Base-by-base conservation (phyloP, 2,113 vertebrate genomes). In the Telmatochromis brachygnathus region DNA sequence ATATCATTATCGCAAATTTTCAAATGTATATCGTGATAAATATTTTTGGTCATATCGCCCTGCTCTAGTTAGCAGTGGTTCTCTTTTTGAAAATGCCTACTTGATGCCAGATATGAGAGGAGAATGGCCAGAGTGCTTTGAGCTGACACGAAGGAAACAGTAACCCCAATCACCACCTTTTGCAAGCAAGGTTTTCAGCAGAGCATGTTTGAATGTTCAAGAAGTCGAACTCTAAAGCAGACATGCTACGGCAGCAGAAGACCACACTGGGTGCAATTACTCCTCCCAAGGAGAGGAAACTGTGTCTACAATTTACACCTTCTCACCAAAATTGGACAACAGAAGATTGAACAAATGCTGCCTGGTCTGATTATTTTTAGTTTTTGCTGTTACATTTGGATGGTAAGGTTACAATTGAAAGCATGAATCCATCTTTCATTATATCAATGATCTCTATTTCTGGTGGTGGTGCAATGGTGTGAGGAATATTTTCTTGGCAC, bases 231-330 rank as follows among this genome's bases (percentile, higher is more conserved):
- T 8, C 4, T 68, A 21, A 39, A 13, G 62, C 35, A 68, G n/a
- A 39, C 0, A 0, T 21, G 17, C 19, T 68, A 68, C 4, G 19
- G 4, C 60, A 65, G 60, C 30, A 37, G 60, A n/a, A 65, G 33
- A n/a, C 30, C 60, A 65, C 11, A 39, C 3, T 68, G 62, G 33
- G 62, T 68, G 30, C 60, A 10, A 37, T 7, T 35, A n/a, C 33
- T 65, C 19, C 30, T 35, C 30, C 60, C 19, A 35, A 65, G 30
- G 33, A 37, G 33, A 37, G 33, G 33, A 13, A 68, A 13, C 6
- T 37, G 19, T 21, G 33, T 0, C 62, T 68, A 68, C 19, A 39
- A 37, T 37, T 65, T n/a, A 12, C 17, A 65, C 6, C 9, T 6
- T 7, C 30, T 13, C 17, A 65, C 19, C 17, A 37, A 37, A 37